Evolutionary conservation across 1,140 invertebrate species (phyloP).

Genomic region (Procambarus clarkii): DNA sequence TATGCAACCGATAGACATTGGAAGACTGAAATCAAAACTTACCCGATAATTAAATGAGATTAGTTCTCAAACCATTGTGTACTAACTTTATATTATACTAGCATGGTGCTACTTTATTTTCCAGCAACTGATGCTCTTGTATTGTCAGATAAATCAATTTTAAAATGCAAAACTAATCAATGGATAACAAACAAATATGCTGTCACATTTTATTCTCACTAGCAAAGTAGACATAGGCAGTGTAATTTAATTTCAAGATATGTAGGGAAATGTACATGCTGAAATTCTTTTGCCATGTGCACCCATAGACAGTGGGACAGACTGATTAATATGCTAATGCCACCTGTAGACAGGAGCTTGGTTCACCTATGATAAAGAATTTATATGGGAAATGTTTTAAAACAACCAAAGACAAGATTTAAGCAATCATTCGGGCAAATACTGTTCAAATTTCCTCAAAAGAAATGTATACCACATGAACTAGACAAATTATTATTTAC

Average conservation of each 20-base stretch:
- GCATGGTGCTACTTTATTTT: no score
- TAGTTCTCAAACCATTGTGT: no score
- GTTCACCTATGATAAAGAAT: not conserved
- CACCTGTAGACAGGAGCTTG: not conserved
- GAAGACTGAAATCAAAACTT: no score
- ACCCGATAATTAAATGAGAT: no score
- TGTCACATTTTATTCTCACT: not conserved
- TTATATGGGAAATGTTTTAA: not conserved
- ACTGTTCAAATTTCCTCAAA: not conserved
- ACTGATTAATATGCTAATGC: not conserved
- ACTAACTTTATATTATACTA: no score
- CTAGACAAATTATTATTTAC: not conserved
- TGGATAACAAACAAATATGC: not conserved
- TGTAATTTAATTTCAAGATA: not conserved
- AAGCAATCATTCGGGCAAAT: not conserved
- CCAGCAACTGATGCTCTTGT: no score
- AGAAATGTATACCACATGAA: not conserved
- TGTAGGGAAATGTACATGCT: not conserved
- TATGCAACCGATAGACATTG: no score
- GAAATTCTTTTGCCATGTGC: not conserved
- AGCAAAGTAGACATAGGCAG: not conserved
- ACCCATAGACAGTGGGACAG: not conserved
- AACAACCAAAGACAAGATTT: not conserved
- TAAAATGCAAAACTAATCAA: no score
- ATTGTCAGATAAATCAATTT: no score